Evolutionary conservation across 1,140 invertebrate species (phyloP).

Genomic region (Wiebesia pumilae): DNA sequence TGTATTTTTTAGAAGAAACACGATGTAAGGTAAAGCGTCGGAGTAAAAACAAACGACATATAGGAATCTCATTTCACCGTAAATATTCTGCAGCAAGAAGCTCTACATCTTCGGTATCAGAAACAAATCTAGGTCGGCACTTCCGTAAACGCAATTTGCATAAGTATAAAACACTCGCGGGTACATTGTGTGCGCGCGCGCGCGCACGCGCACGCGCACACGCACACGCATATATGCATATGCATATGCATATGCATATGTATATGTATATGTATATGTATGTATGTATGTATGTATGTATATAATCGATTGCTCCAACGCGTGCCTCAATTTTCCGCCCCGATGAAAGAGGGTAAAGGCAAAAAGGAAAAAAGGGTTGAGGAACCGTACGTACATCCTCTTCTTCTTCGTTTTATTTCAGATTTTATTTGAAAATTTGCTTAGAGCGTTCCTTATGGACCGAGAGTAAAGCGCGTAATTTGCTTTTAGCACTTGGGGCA

Average conservation of each 20-base stretch:
- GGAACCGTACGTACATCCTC: neutral
- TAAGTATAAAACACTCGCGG: slow-evolving; percentile 13
- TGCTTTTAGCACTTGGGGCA: slow-evolving; percentile 16
- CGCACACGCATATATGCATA: too few relatives aligned
- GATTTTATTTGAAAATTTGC: slow-evolving; percentile 18
- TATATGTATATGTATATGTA: too few relatives aligned
- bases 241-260: too few relatives aligned
- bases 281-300: neutral
- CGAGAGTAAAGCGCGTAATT: slow-evolving; percentile 9
- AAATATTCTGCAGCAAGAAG: neutral
- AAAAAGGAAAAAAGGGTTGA: too few relatives aligned
- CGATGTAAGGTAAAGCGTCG: too few relatives aligned
- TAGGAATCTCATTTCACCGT: neutral
- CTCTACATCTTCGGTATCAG: neutral
- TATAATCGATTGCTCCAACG: slow-evolving; percentile 30
- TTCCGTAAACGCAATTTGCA: neutral
- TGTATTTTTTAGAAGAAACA: too few relatives aligned
- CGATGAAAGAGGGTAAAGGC: neutral
- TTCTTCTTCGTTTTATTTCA: neutral
- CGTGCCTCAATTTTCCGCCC: slow-evolving; percentile 8
- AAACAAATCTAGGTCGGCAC: slow-evolving; percentile 30
- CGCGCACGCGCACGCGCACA: too few relatives aligned
- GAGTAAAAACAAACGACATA: neutral
- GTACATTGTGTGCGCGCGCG: neutral
- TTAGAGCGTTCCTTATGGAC: neutral